Percentiles rank a stretch among this genome's conserved stretches.
Evolutionary conservation across 1,140 invertebrate genomes (phyloP).

Genomic region (Philotrypesis tridentata): DNA sequence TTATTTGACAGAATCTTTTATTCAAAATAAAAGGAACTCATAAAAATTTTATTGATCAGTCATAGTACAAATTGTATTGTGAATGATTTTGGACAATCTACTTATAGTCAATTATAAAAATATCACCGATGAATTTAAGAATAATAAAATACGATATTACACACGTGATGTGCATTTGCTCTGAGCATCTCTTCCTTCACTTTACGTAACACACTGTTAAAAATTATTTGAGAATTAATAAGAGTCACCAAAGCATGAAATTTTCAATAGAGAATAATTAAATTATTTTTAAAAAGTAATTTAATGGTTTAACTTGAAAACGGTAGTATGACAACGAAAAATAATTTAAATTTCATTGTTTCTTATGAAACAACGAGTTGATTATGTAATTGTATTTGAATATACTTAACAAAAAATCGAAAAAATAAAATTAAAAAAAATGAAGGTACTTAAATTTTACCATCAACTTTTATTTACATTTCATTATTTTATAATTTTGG

Average conservation of each 20-base stretch:
- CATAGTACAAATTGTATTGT: constrained; percentile 4
- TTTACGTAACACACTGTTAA: not conserved
- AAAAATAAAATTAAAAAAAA: not conserved
- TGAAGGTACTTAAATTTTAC: not conserved
- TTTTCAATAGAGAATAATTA: not conserved
- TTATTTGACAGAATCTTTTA: not conserved
- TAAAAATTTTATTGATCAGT: not conserved
- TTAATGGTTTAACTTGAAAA: not conserved
- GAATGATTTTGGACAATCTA: not conserved
- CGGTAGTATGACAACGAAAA: not conserved
- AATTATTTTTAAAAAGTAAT: not conserved
- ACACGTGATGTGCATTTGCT: not conserved
- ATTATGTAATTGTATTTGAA: not conserved
- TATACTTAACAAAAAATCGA: not conserved
- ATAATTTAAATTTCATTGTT: not conserved
- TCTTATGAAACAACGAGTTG: not conserved
- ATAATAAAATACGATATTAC: constrained; percentile 14
- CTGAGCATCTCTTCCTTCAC: not conserved
- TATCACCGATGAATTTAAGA: constrained; percentile 19
- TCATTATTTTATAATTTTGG: not conserved
- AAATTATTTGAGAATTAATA: not conserved
- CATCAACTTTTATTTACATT: not conserved
- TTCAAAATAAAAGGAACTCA: not conserved
- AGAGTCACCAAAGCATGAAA: not conserved
- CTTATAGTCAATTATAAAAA: constrained; percentile 6